phyloP scores from a whole-genome alignment of 2,797 vertebrate genomes.

The Malacoctenus gilli region DNA sequence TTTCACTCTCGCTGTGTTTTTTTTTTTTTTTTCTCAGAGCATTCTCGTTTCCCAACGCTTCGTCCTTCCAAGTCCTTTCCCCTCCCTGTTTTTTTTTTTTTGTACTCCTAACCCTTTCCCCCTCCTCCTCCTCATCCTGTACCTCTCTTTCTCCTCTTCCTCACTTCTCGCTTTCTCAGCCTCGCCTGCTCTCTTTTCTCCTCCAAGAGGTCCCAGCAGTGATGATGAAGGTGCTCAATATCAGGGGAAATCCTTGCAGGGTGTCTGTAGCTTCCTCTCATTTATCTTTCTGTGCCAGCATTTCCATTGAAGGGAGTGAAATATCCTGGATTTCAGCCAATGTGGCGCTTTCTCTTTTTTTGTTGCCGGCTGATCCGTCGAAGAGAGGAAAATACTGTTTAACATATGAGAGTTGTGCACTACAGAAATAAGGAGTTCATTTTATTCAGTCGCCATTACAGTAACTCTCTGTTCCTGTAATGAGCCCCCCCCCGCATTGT shows the following conservation, averaged over 20 bases:
- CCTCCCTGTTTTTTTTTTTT: not conserved
- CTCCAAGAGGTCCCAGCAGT: constrained; percentile 44
- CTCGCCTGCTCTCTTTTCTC: constrained; percentile 28
- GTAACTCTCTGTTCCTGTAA: constrained; percentile 4
- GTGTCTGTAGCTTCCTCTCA: constrained; percentile 48
- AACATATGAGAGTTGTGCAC: constrained; percentile 5
- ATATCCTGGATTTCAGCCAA: constrained; percentile 24
- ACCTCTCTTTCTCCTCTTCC: constrained; percentile 5
- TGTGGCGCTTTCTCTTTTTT: constrained; percentile 12
- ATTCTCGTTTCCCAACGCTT: constrained; percentile 38
- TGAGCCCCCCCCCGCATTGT: constrained; percentile 27
- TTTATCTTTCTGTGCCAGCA: constrained; percentile 44
- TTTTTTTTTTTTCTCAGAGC: constrained; percentile 3
- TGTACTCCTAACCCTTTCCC: constrained; percentile 7
- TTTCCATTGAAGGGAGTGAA: constrained; percentile 31
- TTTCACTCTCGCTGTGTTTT: constrained; percentile 47
- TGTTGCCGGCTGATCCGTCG: not conserved
- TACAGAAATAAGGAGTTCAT: too few relatives aligned
- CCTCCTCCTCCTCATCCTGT: constrained; percentile 6
- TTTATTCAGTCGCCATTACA: not conserved
- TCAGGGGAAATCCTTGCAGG: constrained; percentile 56
- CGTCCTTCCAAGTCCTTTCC: constrained; percentile 27
- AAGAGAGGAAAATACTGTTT: constrained; percentile 13
- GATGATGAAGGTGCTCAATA: constrained; percentile 65
- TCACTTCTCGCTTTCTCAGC: constrained; percentile 3